Evolutionary conservation across 2,888 invertebrate genomes (phyloP), one percentile per base, ranked within the genome.

Genomic region (Pammene aurita): DNA sequence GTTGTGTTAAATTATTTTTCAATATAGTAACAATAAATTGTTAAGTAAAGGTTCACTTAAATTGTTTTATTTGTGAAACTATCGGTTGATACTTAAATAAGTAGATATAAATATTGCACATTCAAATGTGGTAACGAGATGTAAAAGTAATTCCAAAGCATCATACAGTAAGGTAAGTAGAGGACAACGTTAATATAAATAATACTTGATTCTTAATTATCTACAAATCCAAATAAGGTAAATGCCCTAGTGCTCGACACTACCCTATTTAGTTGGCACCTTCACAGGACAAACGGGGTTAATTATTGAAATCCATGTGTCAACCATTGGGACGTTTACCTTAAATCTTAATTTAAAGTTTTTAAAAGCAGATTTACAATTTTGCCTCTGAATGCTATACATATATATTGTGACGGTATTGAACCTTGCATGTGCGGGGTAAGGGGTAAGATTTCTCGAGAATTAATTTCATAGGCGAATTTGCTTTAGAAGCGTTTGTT

Each of bases 371-470:
- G 65, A 69, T 65, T 69, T 69, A 69, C 69, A 69, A 67, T 46
- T 46, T 64, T 69, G 69, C 69, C 69, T 69, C 69, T 69, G 69
- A 55, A 57, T 65, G 69, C 69, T 69, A 64, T 69, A 60, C 65
- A 58, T 55, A 54, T 69, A 58, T 55, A 54, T 69, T 69, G 64
- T 65, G 69, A 54, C 68, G 65, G 50, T 55, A 46, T 11, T 16
- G 55, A 55, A 67, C 66, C 71, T 71, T 67, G 71, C 71, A 71
- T 67, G 67, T 67, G 57, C 61, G 58, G 71, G 71, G 67, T 42
- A 58, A 78, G 84, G 86, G 83, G 86, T 84, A 78, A 78, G 77
- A 79, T 80, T 84, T 83, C 86, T 87, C 83, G 79, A 79, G 75
- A 76, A 76, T 75, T 73, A 73, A 75, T 73, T 74, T 63, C 74